Evolutionary conservation across 2,113 vertebrate genomes (phyloP).

Genomic region (Lagenorhynchus albirostris): DNA sequence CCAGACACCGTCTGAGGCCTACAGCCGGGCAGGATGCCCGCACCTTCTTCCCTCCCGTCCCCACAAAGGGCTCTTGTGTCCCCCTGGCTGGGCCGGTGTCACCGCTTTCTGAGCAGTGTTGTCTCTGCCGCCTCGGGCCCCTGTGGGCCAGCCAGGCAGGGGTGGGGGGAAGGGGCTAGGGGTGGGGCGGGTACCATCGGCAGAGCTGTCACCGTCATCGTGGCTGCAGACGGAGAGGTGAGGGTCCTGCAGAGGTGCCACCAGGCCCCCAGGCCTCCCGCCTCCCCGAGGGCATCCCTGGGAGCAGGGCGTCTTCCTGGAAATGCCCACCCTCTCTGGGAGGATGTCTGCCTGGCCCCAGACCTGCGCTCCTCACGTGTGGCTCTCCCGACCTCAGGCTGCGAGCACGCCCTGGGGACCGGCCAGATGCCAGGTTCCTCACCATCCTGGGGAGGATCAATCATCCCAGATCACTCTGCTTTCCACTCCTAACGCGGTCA

Average conservation of each 20-base stretch:
- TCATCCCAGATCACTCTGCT: neutral
- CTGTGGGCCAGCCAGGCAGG: neutral
- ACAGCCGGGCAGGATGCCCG: neutral
- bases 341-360: neutral
- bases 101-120: neutral
- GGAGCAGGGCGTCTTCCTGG: neutral
- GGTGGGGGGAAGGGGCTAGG: neutral
- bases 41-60: neutral
- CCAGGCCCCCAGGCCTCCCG: neutral
- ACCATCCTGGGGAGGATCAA: neutral
- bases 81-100: neutral
- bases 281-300: neutral
- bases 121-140: neutral
- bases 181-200: rapidly evolving
- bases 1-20: neutral
- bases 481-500: neutral
- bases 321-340: neutral
- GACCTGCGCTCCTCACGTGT: rapidly evolving
- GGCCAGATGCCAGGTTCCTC: neutral
- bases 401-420: neutral
- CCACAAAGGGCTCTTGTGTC: neutral
- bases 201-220: rapidly evolving
- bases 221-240: neutral
- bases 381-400: neutral
- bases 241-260: neutral